These are phyloP conservation scores for Calcarius lapponicus DNA, from an alignment of 2,797 vertebrate species.

Conservation along the genomic window DNA sequence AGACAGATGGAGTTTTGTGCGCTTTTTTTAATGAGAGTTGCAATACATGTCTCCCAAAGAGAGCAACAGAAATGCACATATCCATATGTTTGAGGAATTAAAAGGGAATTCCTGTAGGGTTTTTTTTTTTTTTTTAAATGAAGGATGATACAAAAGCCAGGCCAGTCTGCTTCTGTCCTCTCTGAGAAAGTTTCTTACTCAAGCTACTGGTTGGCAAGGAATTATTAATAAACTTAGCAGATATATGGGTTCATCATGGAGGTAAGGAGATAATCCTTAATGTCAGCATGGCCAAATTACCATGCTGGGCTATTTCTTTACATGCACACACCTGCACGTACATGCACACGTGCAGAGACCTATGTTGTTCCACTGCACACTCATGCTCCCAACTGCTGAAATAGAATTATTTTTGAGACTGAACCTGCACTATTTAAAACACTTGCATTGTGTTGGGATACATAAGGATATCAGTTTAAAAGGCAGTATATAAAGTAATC, in stretches of 20 bases:
- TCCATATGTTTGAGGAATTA: neutral
- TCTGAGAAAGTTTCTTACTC: neutral
- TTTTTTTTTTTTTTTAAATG: neutral
- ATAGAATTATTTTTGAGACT: neutral
- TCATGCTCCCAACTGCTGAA: neutral
- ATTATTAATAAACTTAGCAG: neutral
- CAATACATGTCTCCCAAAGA: neutral
- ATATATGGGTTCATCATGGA: neutral
- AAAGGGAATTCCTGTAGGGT: neutral
- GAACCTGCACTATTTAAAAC: neutral
- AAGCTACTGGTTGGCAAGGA: neutral
- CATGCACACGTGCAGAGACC: neutral
- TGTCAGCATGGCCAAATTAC: neutral
- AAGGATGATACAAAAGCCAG: neutral
- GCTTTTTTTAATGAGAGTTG: neutral
- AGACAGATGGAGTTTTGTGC: neutral
- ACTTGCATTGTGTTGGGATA: neutral
- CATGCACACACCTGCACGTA: neutral
- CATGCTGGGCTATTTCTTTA: neutral
- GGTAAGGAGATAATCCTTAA: neutral
- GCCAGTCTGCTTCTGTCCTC: neutral
- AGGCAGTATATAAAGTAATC: neutral
- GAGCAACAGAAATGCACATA: neutral
- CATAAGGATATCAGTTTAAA: neutral
- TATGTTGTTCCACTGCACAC: neutral